Evolutionary conservation across 2,113 vertebrate genomes (phyloP).

Genomic region (Argyrosomus japonicus): DNA sequence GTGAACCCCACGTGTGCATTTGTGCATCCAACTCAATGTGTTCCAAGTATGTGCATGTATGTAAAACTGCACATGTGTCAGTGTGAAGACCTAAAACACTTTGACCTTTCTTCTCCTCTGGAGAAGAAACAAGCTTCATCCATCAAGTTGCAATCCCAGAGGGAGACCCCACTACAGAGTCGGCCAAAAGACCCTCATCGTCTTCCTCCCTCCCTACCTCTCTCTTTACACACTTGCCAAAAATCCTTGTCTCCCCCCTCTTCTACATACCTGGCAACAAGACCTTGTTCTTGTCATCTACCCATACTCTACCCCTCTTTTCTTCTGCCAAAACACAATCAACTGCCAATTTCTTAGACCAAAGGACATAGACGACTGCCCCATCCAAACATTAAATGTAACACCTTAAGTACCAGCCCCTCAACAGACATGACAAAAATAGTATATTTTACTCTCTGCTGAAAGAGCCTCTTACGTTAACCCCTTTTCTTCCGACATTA

Average conservation of each 20-base stretch:
- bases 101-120: slow-evolving; percentile 71
- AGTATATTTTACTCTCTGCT: background rate
- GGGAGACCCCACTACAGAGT: slow-evolving; percentile 47
- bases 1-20: background rate
- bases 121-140: slow-evolving; percentile 74
- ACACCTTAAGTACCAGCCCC: slow-evolving; percentile 2
- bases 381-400: background rate
- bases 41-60: background rate
- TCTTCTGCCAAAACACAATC: slow-evolving; percentile 11
- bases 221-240: slow-evolving; percentile 15
- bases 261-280: slow-evolving; percentile 4
- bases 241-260: background rate
- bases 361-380: slow-evolving; percentile 8
- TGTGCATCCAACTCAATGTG: background rate
- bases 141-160: slow-evolving; percentile 64
- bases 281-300: background rate
- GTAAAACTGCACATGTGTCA: slow-evolving; percentile 14
- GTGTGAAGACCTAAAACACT: slow-evolving; percentile 30
- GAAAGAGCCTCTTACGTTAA: background rate
- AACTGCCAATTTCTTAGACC: slow-evolving; percentile 29
- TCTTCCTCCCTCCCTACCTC: slow-evolving; percentile 6
- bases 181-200: slow-evolving; percentile 27
- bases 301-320: background rate
- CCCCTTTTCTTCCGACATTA: slow-evolving; percentile 1
- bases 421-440: slow-evolving; percentile 2